Conservation (phyloP, 2,888 invertebrate species). For the Portevinia maculata region DNA sequence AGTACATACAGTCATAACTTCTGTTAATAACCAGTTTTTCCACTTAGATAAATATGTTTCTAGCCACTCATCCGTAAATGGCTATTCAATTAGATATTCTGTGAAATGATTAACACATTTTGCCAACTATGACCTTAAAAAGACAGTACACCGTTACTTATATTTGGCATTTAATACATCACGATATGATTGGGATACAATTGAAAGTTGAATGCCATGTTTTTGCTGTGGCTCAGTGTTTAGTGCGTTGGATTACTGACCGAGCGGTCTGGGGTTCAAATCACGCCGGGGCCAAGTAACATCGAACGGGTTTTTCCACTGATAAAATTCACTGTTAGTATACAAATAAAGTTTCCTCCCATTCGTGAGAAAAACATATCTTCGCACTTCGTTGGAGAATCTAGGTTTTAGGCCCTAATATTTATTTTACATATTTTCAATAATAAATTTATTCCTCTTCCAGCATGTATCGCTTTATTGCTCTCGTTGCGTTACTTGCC, state of each 20-base stretch:
- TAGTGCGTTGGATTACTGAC: no score
- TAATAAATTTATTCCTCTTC: conserved; percentile 11
- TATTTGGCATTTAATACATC: neutral
- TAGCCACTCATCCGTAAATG: neutral
- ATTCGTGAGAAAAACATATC: no score
- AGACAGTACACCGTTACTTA: conserved; percentile 1
- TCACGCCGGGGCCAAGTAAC: no score
- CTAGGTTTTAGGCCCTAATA: no score
- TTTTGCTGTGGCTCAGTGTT: no score
- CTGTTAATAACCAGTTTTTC: conserved; percentile 30
- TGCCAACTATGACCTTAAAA: conserved; percentile 15
- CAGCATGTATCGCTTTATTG: conserved; percentile 78
- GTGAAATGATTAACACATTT: neutral
- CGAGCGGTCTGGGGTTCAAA: no score
- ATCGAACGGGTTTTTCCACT: no score
- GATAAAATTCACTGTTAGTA: no score
- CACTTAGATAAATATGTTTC: conserved; percentile 31
- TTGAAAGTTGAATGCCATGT: neutral
- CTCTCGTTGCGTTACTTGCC: conserved; percentile 77
- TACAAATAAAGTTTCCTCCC: no score
- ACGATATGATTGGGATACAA: neutral
- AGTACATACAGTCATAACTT: conserved; percentile 20
- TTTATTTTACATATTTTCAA: neutral
- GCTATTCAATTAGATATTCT: conserved; percentile 3
- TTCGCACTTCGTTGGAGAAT: no score